phyloP scores from a whole-genome alignment of 2,888 invertebrate genomes.

The Drosophila multiciliata region DNA sequence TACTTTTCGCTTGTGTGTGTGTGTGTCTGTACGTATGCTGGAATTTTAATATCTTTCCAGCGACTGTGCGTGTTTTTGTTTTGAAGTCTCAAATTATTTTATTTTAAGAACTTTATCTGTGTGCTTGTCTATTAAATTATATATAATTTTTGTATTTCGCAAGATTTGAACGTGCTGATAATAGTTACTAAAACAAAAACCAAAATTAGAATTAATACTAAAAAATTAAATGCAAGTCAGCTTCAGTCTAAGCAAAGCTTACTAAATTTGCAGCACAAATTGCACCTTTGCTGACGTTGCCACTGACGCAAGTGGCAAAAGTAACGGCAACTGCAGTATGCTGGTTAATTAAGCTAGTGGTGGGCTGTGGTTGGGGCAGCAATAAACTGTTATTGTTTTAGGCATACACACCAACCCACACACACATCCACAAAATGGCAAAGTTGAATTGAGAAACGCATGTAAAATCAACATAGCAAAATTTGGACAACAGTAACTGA shows the following conservation, averaged over 20 bases:
- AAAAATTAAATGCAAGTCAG: not conserved
- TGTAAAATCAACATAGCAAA: constrained; percentile 16
- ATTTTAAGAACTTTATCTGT: not conserved
- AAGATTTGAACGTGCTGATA: not conserved
- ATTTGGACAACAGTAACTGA: constrained; percentile 17
- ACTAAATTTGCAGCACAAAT: constrained; percentile 9
- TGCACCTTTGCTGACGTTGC: constrained; percentile 29
- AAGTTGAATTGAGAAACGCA: constrained; percentile 60
- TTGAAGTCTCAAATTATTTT: not conserved
- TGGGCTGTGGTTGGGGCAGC: constrained; percentile 1
- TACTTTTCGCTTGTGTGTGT: not conserved
- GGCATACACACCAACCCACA: not conserved
- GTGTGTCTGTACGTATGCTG: not conserved
- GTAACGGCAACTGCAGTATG: constrained; percentile 2
- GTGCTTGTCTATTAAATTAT: not conserved
- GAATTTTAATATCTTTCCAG: not conserved
- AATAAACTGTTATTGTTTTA: constrained; percentile 3
- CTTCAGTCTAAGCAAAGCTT: not conserved
- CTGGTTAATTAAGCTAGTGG: constrained; percentile 3
- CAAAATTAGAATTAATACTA: not conserved
- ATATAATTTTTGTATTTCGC: too few relatives aligned
- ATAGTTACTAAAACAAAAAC: not conserved
- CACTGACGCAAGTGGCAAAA: constrained; percentile 30
- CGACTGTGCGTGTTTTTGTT: not conserved
- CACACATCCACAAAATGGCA: constrained; percentile 54